Evolutionary conservation across 2,797 vertebrate genomes (phyloP), one percentile per base, ranked within the genome.

Genomic region (Esox lucius): DNA sequence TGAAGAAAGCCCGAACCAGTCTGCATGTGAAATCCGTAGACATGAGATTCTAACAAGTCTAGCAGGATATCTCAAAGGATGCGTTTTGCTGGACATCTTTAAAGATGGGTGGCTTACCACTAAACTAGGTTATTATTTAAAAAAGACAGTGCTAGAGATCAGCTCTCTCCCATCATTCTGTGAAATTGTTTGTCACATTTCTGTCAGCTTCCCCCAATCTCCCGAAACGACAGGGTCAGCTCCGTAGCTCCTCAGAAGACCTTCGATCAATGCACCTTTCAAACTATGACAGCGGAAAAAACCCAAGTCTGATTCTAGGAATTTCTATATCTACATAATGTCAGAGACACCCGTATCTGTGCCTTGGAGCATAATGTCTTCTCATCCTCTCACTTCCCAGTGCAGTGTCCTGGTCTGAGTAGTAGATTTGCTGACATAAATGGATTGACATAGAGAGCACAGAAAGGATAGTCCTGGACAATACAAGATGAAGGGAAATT

Each of bases 211-310:
- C 66, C 24, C 11, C 24, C 16, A 1, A 19, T 46, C 13, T 72
- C 24, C n/a, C 15, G 39, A 28, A 68, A 76, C 26, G 70, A 8
- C 16, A 33, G 74, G 74, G 71, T 76, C 74, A 76, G 67, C 71
- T 64, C 39, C 33, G 73, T 78, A 70, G 70, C 71, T 64, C 42
- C 35, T 64, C 59, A 48, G 48, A 19, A 39, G 33, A 64, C 74
- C 39, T 22, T 22, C 11, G 66, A 80, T 80, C 74, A 73, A 76
- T 80, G 61, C 49, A 17, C 26, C 66, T 56, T 46, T 73, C 48
- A 46, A 22, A 12, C 62, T 13, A 71, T 76, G 74, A 75, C 73
- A 79, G 70, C 51, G 62, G 72, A 51, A 62, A 79, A 46, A 79
- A 72, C 59, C 62, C 39, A 72, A 69, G 59, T 31, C 62, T 49